Percentiles rank a stretch among this genome's conserved stretches.
phyloP scores from a whole-genome alignment of 2,113 vertebrate species.

The Sphaerodactylus townsendi region DNA sequence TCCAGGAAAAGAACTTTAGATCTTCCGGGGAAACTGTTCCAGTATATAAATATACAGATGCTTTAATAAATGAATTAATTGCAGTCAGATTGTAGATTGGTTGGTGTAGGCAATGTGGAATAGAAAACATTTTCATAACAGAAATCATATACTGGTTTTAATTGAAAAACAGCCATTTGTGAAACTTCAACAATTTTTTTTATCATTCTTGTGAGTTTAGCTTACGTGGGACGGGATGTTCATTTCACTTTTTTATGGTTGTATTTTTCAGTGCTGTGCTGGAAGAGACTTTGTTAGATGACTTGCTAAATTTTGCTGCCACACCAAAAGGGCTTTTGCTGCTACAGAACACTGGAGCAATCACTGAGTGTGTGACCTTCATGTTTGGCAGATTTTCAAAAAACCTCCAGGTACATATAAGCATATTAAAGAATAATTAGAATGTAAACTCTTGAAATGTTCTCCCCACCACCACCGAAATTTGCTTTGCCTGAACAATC shows the following conservation, averaged over 20 bases:
- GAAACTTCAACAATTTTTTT: not conserved
- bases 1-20: not conserved
- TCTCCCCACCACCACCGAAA: not conserved
- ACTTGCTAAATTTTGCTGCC: conserved; percentile 88
- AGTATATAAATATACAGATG: not conserved
- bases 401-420: conserved; percentile 85
- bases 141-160: not conserved
- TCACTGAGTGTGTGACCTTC: conserved; percentile 86
- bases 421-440: not conserved
- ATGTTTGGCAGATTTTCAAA: conserved; percentile 89
- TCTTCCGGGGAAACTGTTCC: not conserved
- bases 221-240: not conserved
- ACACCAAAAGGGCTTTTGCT: conserved; percentile 91
- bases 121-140: not conserved
- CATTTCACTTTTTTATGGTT: conserved; percentile 1
- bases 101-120: not conserved
- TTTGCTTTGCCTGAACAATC: conserved; percentile 26
- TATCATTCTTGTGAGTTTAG: not conserved
- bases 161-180: not conserved
- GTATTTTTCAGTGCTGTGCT: conserved; percentile 78
- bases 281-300: conserved; percentile 92
- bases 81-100: not conserved
- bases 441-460: not conserved
- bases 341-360: conserved; percentile 88
- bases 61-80: conserved; percentile 6